A percentile compares a stretch with the other conserved stretches of the same genome.
These are phyloP conservation scores for Columba guinea DNA, from an alignment of 2,797 vertebrate genomes.

Conservation along the genomic window DNA sequence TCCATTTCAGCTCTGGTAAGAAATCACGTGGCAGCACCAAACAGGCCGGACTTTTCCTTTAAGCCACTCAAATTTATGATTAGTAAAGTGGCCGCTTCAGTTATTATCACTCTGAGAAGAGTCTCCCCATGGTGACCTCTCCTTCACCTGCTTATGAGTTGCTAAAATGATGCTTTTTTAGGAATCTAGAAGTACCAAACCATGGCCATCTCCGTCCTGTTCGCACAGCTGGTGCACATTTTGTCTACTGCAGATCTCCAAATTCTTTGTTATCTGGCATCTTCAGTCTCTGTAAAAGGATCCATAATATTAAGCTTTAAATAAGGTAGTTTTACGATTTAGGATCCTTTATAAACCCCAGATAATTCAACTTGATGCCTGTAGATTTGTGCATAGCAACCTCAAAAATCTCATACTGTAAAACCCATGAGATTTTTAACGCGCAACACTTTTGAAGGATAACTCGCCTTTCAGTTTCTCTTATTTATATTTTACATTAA, in stretches of 20 bases:
- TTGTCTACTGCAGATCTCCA: neutral
- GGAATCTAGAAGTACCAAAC: too few species aligned
- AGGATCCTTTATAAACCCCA: neutral
- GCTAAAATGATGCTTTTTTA: neutral
- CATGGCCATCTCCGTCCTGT: neutral
- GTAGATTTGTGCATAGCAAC: neutral
- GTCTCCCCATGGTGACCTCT: neutral
- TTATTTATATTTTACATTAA: neutral
- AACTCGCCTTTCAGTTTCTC: neutral
- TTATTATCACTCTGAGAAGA: neutral
- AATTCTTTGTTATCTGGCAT: neutral
- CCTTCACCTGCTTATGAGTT: neutral
- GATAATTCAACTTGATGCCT: neutral
- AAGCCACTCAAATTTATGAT: neutral
- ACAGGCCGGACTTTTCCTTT: neutral
- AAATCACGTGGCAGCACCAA: neutral
- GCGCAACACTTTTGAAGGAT: neutral
- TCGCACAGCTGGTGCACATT: neutral
- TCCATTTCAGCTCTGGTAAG: neutral
- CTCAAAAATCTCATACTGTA: neutral
- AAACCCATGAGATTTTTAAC: neutral
- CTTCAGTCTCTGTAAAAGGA: neutral
- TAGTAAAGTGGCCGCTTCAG: neutral
- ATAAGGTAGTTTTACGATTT: neutral
- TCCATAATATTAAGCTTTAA: neutral